Base-by-base conservation (phyloP, 1,140 invertebrate genomes). In the Lepidostoma basale region DNA sequence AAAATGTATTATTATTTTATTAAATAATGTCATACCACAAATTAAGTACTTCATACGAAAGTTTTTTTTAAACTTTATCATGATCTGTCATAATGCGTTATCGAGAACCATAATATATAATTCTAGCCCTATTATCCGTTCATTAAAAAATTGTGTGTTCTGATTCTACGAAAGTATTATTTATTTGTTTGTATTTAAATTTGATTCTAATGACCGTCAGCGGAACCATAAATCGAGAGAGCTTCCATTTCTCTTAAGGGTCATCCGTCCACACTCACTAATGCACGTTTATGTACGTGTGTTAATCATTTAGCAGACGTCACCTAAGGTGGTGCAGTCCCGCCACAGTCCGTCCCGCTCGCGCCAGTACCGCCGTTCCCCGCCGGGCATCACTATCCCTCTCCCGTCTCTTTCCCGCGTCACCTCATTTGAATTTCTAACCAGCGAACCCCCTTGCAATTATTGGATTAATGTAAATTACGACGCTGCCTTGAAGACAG, bases 391-490 rank as follows among this genome's bases (percentile, higher is more conserved):
- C 52, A 60, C 56, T 40, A 60, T 60, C 39, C 64, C 28, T 39
- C 26, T 42, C 40, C 66, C 30, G 28, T 54, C 62, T 64, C 52
- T 64, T 54, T 77, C 75, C 77, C 79, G 87, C 88, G 87, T 88
- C 88, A 89, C 86, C 89, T 92, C 89, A 92, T 92, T 91, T 92
- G 90, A 91, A 91, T 92, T 92, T 91, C 89, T 92, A 92, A 92
- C 90, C 90, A 91, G 89, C 88, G 89, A 90, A 91, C 89, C 89
- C 90, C 88, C 88, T 90, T 90, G 89, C 90, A 92, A 92, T 92
- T 92, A 92, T 92, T 92, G 90, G 90, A 92, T 92, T 92, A 92
- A 92, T 92, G 90, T 91, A 92, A 92, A 92, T 92, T 91, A 92
- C 89, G 88, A 88, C 87, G 88, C 87, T 88, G 88, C 86, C 77